Conservation (phyloP, 2,888 invertebrate species). For the Philereme transversata region DNA sequence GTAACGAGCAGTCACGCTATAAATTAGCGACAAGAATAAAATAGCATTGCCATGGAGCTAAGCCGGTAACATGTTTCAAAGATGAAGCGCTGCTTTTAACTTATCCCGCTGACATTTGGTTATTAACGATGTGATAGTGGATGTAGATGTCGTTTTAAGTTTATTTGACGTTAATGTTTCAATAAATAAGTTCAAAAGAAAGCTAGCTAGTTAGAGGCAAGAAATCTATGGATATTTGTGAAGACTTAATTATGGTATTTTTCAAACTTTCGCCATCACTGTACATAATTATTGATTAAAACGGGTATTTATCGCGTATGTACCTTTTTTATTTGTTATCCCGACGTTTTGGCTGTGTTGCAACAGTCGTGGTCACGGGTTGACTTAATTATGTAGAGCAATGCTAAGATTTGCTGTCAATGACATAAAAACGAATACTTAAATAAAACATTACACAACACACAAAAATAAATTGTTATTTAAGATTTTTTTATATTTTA, state of each 20-base stretch:
- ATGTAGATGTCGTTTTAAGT: slow-evolving; percentile 22
- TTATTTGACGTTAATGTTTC: slow-evolving; percentile 25
- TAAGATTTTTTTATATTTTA: no score
- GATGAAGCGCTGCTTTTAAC: slow-evolving; percentile 37
- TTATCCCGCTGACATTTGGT: slow-evolving; percentile 28
- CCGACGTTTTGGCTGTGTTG: no score
- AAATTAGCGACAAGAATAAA: slow-evolving; percentile 72
- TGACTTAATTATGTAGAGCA: not conserved
- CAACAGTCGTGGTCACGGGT: no score
- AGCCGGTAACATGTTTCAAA: slow-evolving; percentile 54
- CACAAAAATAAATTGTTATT: no score
- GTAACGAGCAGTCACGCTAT: slow-evolving; percentile 54
- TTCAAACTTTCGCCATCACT: no score
- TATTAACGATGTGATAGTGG: slow-evolving; percentile 31
- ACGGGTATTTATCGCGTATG: no score
- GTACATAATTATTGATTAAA: no score
- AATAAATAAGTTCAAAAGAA: slow-evolving; percentile 19
- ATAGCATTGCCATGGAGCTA: slow-evolving; percentile 52
- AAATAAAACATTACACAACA: no score
- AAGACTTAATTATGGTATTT: not conserved
- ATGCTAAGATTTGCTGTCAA: not conserved
- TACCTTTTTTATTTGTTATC: no score
- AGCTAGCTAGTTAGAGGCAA: not conserved
- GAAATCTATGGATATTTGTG: not conserved
- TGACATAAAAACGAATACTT: no score